Base-by-base conservation (phyloP, 2,113 vertebrate genomes). In the Anolis carolinensis region DNA sequence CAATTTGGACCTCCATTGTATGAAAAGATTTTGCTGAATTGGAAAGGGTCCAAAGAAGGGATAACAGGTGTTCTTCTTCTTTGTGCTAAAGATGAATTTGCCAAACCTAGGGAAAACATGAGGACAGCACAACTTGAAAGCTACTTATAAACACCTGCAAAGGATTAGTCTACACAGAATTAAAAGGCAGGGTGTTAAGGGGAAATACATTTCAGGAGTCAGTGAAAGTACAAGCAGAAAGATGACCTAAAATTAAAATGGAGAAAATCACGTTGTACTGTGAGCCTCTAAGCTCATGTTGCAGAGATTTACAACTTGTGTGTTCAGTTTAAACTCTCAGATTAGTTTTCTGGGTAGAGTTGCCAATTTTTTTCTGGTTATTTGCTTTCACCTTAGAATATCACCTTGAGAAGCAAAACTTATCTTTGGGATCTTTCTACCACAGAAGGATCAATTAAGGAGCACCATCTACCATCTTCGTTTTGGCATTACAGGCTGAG, bases 71-170 rank as follows among this genome's bases (percentile, higher is more conserved):
- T 77, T 89, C 85, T 86, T 82, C 39, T 52, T 75, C 81, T 68
- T 59, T 86, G 90, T 89, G 89, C 88, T 89, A 91, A 92, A 79
- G 86, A 89, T 72, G 75, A 90, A 94, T 90, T 90, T 91, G 86
- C 85, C 85, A 90, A 92, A 88, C 85, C 83, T 83, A 48, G 13
- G 82, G 87, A 92, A 92, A 93, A 87, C 50, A 92, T 76, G 83
- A 82, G 85, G 90, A 86, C 83, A 82, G 59, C 77, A 86, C 72
- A 88, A 92, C 86, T 86, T 91, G 89, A 94, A 95, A 93, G 86
- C 81, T 91, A 88, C 91, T 93, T 93, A 91, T 90, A 92, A 94
- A 92, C 90, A 94, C 89, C 89, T 94, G 88, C 62, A 92, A 88
- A 87, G 86, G 90, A 95, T 94, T 94, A 93, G 90, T 25, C 83